phyloP scores from a whole-genome alignment of 2,888 invertebrate species.

The Hypena proboscidalis region DNA sequence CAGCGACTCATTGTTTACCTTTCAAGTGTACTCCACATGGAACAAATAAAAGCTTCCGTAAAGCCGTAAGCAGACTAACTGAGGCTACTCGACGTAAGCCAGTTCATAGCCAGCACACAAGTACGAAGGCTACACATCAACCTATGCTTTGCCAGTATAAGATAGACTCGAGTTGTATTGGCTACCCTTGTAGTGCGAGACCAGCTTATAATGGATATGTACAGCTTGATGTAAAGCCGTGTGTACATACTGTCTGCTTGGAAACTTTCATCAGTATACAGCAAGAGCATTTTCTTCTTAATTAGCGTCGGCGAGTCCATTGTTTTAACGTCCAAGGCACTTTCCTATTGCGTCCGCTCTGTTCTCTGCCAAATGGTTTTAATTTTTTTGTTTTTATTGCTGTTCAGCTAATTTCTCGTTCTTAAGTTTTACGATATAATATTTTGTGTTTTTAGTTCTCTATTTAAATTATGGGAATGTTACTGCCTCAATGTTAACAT shows the following conservation, averaged over 20 bases:
- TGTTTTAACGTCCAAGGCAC: constrained; percentile 59
- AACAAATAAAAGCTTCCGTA: no score
- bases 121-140: background rate
- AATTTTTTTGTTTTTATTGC: constrained; percentile 44
- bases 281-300: constrained; percentile 58
- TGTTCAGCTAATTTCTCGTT: constrained; percentile 38
- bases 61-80: no score
- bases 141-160: no score
- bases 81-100: no score
- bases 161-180: no score
- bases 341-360: constrained; percentile 45
- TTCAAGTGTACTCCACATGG: no score
- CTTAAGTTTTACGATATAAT: constrained; percentile 32
- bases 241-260: constrained; percentile 25
- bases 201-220: background rate
- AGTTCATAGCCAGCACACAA: no score
- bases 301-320: constrained; percentile 61
- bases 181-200: no score
- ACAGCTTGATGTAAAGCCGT: constrained; percentile 4
- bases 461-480: constrained; percentile 23
- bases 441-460: constrained; percentile 25
- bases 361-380: constrained; percentile 61
- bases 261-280: constrained; percentile 39
- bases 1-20: no score
- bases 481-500: constrained; percentile 14